Base-by-base conservation (phyloP, 1,140 invertebrate species). In the Lordiphosa stackelbergi region DNA sequence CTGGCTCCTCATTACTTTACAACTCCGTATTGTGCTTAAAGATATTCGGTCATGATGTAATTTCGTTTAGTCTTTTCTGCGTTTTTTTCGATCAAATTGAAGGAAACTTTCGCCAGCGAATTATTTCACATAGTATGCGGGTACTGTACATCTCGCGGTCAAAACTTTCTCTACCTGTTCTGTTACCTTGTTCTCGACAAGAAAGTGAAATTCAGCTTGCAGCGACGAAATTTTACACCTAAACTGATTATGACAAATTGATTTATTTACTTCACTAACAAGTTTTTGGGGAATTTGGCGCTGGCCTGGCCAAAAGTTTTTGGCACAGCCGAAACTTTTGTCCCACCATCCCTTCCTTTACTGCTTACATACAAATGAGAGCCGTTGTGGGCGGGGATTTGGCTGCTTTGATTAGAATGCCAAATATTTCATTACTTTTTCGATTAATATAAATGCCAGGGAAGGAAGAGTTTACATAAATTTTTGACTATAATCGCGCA, bases 181-280 rank as follows among this genome's bases (percentile, higher is more conserved):
- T 53, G 34, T 47, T 12, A 11, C 8, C 24, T 43, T 38, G 19
- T 53, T 53, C 28, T 56, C 61, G 53, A 73, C 56, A 45, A 53
- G 64, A 78, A 66, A 62, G 73, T 69, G 74, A 78, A 78, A 73
- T 79, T 72, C 61, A 62, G 71, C 75, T 81, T 68, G 62, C 68
- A 81, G 77, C 77, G 78, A 63, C 40, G 61, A 61, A 83, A 77
- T 83, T 85, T 85, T 77, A 66, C 69, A 85, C 74, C 75, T 85
- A 75, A 85, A 77, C 81, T 85, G 81, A 85, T 85, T 85, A 85
- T 85, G 81, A 85, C 81, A 85, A 85, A 85, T 85, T 85, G 81
- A 85, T 85, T 85, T 85, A 85, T 85, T 85, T 85, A 85, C 81
- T 85, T 85, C 58, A 81, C 81, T 85, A 85, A 85, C 81, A 85